Conservation (phyloP, 2,888 invertebrate genomes). For the Cenopis cana region DNA sequence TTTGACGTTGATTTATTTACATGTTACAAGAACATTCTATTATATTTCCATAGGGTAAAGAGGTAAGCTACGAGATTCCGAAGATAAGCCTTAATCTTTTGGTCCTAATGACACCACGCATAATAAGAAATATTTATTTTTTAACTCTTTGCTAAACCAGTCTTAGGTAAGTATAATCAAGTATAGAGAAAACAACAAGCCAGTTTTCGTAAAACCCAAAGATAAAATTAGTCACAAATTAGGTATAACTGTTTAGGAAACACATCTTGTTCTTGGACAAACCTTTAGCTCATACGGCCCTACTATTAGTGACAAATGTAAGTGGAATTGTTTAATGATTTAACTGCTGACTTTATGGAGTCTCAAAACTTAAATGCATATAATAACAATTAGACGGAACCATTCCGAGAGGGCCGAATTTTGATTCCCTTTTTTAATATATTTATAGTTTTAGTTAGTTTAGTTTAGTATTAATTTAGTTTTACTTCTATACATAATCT, state of each 20-base stretch:
- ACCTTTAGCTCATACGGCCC: background rate
- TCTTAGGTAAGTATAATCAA: too few species aligned
- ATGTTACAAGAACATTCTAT: background rate
- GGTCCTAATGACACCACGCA: background rate
- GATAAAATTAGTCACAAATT: background rate
- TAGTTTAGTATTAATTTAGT: too few species aligned
- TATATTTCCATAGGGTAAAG: background rate
- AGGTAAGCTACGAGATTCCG: background rate
- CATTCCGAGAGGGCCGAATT: too few species aligned
- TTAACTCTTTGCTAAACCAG: too few species aligned
- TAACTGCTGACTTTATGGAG: too few species aligned
- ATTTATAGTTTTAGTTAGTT: too few species aligned
- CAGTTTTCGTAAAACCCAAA: background rate
- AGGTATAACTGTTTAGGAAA: slow-evolving; percentile 11
- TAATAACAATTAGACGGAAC: too few species aligned
- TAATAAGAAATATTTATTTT: too few species aligned
- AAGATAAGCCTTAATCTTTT: slow-evolving; percentile 8
- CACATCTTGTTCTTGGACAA: slow-evolving; percentile 10
- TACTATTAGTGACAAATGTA: background rate
- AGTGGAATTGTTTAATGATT: background rate
- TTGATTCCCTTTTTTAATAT: too few species aligned
- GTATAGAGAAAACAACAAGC: too few species aligned
- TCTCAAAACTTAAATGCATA: too few species aligned
- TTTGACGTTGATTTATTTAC: slow-evolving; percentile 24
- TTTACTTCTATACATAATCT: too few species aligned